phyloP scores from a whole-genome alignment of 1,140 invertebrate genomes.

The Leptinotarsa defecta region DNA sequence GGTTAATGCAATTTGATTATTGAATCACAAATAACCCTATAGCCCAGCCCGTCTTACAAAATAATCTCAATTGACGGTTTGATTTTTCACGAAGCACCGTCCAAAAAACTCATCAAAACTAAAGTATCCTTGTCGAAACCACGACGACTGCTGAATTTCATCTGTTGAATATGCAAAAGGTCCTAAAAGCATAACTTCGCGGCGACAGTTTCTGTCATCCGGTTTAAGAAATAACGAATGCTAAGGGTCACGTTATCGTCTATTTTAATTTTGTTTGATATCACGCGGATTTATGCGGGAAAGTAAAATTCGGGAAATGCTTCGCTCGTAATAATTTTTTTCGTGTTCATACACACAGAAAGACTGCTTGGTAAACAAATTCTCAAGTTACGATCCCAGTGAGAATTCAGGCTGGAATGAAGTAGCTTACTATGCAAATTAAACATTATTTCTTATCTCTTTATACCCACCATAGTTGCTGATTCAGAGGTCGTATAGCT shows the following conservation, averaged over 20 bases:
- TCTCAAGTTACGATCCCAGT: not conserved
- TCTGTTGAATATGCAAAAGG: too few relatives aligned
- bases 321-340: not conserved
- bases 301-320: not conserved
- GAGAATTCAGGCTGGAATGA: not conserved
- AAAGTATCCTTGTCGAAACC: too few relatives aligned
- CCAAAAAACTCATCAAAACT: too few relatives aligned
- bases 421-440: slow-evolving; percentile 8
- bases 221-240: too few relatives aligned
- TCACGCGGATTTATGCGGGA: not conserved
- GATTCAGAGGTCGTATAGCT: slow-evolving; percentile 1
- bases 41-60: too few relatives aligned
- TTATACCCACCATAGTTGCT: not conserved
- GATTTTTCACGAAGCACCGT: too few relatives aligned
- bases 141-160: too few relatives aligned
- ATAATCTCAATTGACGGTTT: too few relatives aligned
- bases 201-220: too few relatives aligned
- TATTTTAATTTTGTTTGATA: not conserved
- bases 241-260: not conserved
- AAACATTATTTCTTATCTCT: slow-evolving; percentile 6
- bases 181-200: too few relatives aligned
- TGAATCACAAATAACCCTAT: too few relatives aligned
- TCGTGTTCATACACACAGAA: not conserved
- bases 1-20: too few relatives aligned
- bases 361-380: not conserved